Conservation (phyloP, 2,113 vertebrate species). For the Panthera leo region DNA sequence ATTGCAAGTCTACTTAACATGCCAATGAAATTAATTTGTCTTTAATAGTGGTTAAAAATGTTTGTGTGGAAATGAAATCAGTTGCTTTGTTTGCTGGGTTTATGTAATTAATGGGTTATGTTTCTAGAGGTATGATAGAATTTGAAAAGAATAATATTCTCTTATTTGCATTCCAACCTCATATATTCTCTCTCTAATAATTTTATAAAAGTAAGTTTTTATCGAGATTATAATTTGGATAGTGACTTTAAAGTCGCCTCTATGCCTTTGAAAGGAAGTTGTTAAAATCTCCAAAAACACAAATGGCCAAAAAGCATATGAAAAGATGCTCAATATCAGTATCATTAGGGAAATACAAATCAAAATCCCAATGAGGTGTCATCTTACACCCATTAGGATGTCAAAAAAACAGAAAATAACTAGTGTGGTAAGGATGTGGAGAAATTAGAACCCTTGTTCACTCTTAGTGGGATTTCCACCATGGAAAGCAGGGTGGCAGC, state of each 20-base stretch:
- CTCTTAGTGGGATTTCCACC: not conserved
- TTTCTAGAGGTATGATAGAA: not conserved
- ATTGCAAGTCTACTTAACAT: not conserved
- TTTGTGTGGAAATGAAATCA: not conserved
- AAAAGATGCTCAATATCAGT: not conserved
- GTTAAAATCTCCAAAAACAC: not conserved
- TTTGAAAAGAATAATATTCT: not conserved
- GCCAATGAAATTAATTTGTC: not conserved
- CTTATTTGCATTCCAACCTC: not conserved
- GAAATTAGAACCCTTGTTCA: not conserved
- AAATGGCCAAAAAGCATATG: not conserved
- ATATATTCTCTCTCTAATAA: not conserved
- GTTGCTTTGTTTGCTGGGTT: not conserved
- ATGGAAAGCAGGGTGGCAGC: not conserved
- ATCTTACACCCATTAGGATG: not conserved
- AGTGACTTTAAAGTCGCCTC: not conserved
- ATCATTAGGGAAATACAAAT: not conserved
- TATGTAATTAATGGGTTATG: not conserved
- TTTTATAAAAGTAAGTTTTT: not conserved
- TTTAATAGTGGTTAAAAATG: not conserved
- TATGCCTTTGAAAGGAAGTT: not conserved
- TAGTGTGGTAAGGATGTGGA: not conserved
- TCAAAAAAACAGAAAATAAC: not conserved
- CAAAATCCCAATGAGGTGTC: not conserved
- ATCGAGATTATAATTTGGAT: not conserved